Percentiles rank a stretch among this genome's conserved stretches.
phyloP scores from a whole-genome alignment of 2,113 vertebrate genomes.

The Brachyistius frenatus region DNA sequence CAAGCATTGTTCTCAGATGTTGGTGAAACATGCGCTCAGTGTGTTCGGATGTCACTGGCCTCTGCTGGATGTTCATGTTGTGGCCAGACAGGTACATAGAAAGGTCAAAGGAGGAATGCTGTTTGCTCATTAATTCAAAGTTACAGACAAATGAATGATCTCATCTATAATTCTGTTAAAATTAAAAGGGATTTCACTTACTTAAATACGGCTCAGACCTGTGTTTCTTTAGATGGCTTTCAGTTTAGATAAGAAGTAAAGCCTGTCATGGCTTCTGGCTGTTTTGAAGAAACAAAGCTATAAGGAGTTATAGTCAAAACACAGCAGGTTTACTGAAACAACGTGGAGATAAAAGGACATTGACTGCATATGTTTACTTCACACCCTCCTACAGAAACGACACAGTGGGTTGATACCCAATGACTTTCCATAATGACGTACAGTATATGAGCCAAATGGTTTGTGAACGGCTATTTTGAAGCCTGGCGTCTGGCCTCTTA shows the following conservation, averaged over 20 bases:
- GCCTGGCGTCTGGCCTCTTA: too few relatives aligned
- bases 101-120: not conserved
- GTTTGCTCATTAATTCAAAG: not conserved
- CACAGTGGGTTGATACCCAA: too few relatives aligned
- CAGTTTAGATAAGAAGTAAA: not conserved
- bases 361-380: too few relatives aligned
- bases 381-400: too few relatives aligned
- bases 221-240: not conserved
- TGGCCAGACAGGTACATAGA: constrained; percentile 85
- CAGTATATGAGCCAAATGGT: too few relatives aligned
- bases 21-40: constrained; percentile 79
- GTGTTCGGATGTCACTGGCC: constrained; percentile 82
- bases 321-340: not conserved
- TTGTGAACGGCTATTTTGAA: too few relatives aligned
- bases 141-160: not conserved
- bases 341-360: not conserved
- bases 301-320: not conserved
- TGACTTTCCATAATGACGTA: too few relatives aligned
- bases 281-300: not conserved
- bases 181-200: not conserved
- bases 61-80: constrained; percentile 82
- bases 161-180: not conserved
- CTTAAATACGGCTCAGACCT: not conserved
- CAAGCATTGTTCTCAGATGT: constrained; percentile 86
- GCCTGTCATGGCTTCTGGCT: not conserved